Evolutionary conservation across 2,113 vertebrate genomes (phyloP), one percentile per base, ranked within the genome.

Genomic region (Vombatus ursinus): DNA sequence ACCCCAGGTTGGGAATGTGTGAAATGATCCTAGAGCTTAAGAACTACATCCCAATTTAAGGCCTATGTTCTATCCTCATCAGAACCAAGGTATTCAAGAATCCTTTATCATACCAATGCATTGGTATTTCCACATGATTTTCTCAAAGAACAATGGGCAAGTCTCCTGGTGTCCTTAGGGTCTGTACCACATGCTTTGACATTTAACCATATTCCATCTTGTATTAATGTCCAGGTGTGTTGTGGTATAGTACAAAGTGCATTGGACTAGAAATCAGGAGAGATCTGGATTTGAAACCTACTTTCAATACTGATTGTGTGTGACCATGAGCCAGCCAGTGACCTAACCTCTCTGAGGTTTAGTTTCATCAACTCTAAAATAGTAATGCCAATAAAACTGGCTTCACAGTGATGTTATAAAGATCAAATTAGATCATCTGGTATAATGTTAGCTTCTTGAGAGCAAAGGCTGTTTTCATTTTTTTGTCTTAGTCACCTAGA

Each of bases 41-140:
- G 92, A 96, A 16, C 47, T 91, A n/a, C 16, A 96, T 52, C 51
- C 47, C 47, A 49, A 16, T 89, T 92, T 90, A 52, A 93, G 22
- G 51, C 84, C 84, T 94, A 0, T 93, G 51, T 89, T 92, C 44
- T 89, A 84, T 1, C 48, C 57, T 92, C 19, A 93, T 37, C 37
- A 93, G 61, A 68, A 68, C 12, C 31, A 68, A 68, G 31, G 61
- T 37, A 31, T 68, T 91, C 57, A 49, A 53, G 77, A 50, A 95
- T 68, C 28, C 92, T 93, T 89, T 91, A 19, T 95, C 89, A 25
- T 89, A 57, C 54, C 95, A 50, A 50, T 50, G 28, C 84, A 44
- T 25, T 61, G 52, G 16, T 93, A 92, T 50, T 95, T 68, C 90
- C 12, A 24, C 49, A 90, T 4, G 3, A 4, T 93, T 52, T 93